phyloP scores from a whole-genome alignment of 2,797 vertebrate genomes.

The Valencia hispanica region DNA sequence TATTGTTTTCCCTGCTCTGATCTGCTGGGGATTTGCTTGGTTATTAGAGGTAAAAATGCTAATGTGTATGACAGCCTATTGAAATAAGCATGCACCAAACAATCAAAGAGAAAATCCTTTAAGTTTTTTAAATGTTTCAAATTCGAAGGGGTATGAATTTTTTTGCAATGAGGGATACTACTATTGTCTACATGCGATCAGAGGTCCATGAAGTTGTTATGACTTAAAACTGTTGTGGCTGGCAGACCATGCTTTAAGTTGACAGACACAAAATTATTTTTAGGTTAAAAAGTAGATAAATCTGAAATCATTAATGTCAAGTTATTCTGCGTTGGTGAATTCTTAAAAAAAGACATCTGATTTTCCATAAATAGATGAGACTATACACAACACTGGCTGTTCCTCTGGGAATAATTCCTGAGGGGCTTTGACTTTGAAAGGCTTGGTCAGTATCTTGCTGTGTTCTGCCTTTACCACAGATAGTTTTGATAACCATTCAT shows the following conservation, averaged over 20 bases:
- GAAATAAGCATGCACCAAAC: not conserved
- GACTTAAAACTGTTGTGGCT: conserved; percentile 14
- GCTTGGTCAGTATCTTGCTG: conserved; percentile 44
- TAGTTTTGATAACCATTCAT: conserved; percentile 49
- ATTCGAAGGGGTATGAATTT: not conserved
- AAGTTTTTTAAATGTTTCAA: not conserved
- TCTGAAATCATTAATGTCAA: conserved; percentile 4
- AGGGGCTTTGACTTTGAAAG: conserved; percentile 47
- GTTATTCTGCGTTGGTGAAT: not conserved
- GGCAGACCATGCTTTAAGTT: conserved; percentile 6
- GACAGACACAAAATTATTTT: conserved; percentile 15
- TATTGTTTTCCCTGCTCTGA: not conserved
- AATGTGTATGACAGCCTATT: not conserved
- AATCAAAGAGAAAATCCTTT: not conserved
- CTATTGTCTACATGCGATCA: not conserved
- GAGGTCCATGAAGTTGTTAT: conserved; percentile 2
- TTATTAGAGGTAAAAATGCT: not conserved
- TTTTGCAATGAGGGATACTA: not conserved
- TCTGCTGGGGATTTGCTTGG: too few species aligned
- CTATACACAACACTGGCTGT: conserved; percentile 30
- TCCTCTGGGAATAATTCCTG: conserved; percentile 46
- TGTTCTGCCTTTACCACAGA: conserved; percentile 52
- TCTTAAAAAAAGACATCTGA: conserved; percentile 35
- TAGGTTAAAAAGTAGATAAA: conserved; percentile 23
- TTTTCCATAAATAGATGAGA: conserved; percentile 64